Percentiles rank a stretch among this genome's conserved stretches.
These are phyloP conservation scores for Rhimphoctona megacephalus DNA, from an alignment of 2,888 invertebrate species.

Conservation along the genomic window DNA sequence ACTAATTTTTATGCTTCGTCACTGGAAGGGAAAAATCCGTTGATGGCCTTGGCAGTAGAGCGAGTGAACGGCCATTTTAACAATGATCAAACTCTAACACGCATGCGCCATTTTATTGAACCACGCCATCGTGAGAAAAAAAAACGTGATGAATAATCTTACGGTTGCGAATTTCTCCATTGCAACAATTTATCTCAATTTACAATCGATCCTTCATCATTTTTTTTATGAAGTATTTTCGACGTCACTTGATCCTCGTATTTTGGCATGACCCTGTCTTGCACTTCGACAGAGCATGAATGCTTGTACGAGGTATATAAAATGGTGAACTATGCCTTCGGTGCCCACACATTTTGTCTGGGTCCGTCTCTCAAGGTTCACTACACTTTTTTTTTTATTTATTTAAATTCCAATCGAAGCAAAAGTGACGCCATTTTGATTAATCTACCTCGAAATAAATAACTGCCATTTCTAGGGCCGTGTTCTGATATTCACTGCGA, in stretches of 20 bases:
- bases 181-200: not conserved
- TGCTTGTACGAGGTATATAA: constrained; percentile 91
- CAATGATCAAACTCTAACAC: constrained; percentile 62
- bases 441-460: not conserved
- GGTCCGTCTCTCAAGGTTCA: constrained; percentile 91
- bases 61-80: constrained; percentile 69
- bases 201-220: not conserved
- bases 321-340: constrained; percentile 91
- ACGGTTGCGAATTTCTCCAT: not conserved
- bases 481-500: too few species aligned
- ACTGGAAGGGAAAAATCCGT: not conserved
- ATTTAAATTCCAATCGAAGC: not conserved
- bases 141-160: not conserved
- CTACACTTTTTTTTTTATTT: constrained; percentile 85
- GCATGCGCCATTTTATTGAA: constrained; percentile 73
- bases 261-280: constrained; percentile 91
- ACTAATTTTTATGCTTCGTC: not conserved
- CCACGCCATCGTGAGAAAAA: constrained; percentile 54
- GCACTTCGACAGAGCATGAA: constrained; percentile 89
- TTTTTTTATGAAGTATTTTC: not conserved
- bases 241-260: constrained; percentile 86
- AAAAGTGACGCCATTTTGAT: not conserved
- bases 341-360: constrained; percentile 91
- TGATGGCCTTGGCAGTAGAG: constrained; percentile 60
- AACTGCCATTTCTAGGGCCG: not conserved